A percentile compares a stretch with the other conserved stretches of the same genome.
Conservation (phyloP, 2,113 vertebrate species). For the Platysternon megacephalum region DNA sequence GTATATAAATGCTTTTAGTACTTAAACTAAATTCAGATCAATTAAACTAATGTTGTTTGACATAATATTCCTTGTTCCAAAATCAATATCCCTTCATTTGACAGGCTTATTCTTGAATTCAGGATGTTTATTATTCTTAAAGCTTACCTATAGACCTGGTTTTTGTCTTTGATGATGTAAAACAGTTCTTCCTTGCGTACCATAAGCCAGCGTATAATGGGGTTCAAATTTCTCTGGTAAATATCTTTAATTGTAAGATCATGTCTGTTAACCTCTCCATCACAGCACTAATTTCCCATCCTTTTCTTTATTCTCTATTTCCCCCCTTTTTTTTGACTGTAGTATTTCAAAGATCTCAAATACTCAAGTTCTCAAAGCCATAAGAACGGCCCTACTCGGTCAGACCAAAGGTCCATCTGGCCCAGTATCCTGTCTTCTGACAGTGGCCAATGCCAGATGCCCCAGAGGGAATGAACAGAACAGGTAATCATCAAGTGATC, state of each 20-base stretch:
- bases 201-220: slow-evolving; percentile 78
- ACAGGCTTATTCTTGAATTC: slow-evolving; percentile 85
- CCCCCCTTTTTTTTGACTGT: not conserved
- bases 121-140: slow-evolving; percentile 89
- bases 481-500: too few species aligned
- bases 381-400: too few species aligned
- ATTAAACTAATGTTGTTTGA: slow-evolving; percentile 88
- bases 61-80: slow-evolving; percentile 86
- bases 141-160: slow-evolving; percentile 88
- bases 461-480: too few species aligned
- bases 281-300: slow-evolving; percentile 42
- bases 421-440: too few species aligned
- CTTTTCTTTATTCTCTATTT: slow-evolving; percentile 59
- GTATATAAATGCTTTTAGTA: slow-evolving; percentile 88
- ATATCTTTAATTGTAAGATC: slow-evolving; percentile 85
- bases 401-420: too few species aligned
- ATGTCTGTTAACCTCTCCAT: slow-evolving; percentile 75
- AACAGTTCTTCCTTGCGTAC: slow-evolving; percentile 81
- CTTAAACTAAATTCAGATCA: slow-evolving; percentile 88
- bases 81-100: slow-evolving; percentile 87
- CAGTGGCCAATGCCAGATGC: too few species aligned
- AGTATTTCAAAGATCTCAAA: not conserved
- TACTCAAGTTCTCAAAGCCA: not conserved
- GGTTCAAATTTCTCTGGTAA: slow-evolving; percentile 83
- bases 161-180: slow-evolving; percentile 88